Conservation (phyloP, 1,140 invertebrate species). For the Ceratina australensis region DNA sequence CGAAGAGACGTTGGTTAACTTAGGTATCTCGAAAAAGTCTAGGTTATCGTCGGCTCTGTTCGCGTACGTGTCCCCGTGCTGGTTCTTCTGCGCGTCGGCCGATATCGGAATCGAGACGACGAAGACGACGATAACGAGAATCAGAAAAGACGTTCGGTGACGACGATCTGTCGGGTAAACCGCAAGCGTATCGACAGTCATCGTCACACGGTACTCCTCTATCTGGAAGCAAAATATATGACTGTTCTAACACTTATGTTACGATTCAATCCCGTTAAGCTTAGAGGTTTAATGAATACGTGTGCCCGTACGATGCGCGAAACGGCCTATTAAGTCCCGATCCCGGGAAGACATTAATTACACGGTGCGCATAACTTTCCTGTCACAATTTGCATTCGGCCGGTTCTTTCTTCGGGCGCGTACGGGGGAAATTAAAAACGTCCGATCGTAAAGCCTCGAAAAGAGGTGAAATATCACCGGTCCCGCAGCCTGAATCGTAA, state of each 20-base stretch:
- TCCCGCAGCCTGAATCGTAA: slow-evolving; percentile 72
- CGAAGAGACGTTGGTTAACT: background rate
- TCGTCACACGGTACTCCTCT: background rate
- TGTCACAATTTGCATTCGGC: slow-evolving; percentile 76
- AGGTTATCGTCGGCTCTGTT: background rate
- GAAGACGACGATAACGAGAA: slow-evolving; percentile 32
- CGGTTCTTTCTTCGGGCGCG: slow-evolving; percentile 54
- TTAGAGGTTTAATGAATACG: slow-evolving; percentile 48
- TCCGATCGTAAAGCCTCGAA: slow-evolving; percentile 73
- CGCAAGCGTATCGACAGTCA: background rate
- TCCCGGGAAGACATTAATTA: slow-evolving; percentile 72
- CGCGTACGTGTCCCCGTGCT: background rate
- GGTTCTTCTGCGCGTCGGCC: background rate
- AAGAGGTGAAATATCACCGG: slow-evolving; percentile 72
- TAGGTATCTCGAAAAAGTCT: background rate
- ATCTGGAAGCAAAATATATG: background rate
- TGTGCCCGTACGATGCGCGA: slow-evolving; percentile 32
- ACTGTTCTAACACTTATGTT: background rate
- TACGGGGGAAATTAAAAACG: slow-evolving; percentile 77
- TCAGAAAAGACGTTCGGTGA: slow-evolving; percentile 3
- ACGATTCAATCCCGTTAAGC: slow-evolving; percentile 39
- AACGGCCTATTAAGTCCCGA: slow-evolving; percentile 65
- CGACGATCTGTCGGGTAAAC: background rate
- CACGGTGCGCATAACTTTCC: slow-evolving; percentile 70
- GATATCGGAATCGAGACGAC: background rate